Evolutionary conservation across 2,113 vertebrate genomes (phyloP), one percentile per base, ranked within the genome.

Genomic region (Hemichromis elongatus): DNA sequence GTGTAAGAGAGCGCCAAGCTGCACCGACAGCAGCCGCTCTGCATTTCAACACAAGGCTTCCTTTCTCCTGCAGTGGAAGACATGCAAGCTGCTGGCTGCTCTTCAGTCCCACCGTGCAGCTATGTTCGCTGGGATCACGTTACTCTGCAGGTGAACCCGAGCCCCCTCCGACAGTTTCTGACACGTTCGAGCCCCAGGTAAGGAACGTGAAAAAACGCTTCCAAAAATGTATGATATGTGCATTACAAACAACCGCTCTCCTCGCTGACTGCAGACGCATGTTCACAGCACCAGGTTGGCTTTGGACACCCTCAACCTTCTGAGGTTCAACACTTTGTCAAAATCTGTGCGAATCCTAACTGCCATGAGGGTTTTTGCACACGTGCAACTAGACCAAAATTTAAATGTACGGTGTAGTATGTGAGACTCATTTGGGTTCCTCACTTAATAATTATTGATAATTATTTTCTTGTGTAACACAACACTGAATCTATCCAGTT

Each of bases 1-100:
- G 86, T 68, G 84, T 3, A 80, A 1, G 28, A 0, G 30, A 12
- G 63, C n/a, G 68, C 30, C 4, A 63, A 55, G 84, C 88, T 83
- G 82, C 86, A 81, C 57, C 82, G 82, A 88, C 89, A 83, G 91
- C 85, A 86, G 85, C 87, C 68, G 66, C 78, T 89, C 81, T 66
- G 86, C 77, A 80, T 85, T 82, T 84, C 79, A 61, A 79, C 86
- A 91, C 89, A 88, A 81, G 79, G 80, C 81, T 77, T 88, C 85
- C 85, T 90, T 89, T 88, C 84, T 75, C 78, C 86, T 89, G 83
- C 90, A 83, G 85, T 66, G 81, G 88, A 83, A 88, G 79, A 89
- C 85, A 30, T 81, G 84, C 80, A 3, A 66, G 82, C 83, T 84
- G 79, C 86, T 80, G 68, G 82, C 85, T 86, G 81, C 88, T 80